These are phyloP conservation scores for Heloderma charlesbogerti DNA, from an alignment of 2,113 vertebrate genomes.

Conservation along the genomic window DNA sequence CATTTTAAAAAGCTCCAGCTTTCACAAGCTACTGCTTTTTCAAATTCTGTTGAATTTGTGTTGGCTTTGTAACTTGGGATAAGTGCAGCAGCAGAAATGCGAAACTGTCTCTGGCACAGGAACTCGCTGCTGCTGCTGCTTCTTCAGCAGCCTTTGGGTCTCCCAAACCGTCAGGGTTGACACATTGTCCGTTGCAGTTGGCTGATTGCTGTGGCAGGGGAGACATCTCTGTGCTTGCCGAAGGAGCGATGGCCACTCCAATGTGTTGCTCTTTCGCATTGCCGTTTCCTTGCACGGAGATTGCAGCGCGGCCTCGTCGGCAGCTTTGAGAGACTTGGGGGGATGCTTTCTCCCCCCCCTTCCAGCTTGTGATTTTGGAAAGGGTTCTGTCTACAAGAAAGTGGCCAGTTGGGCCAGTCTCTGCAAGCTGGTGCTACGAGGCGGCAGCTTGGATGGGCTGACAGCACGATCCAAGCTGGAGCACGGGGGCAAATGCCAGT, in stretches of 20 bases:
- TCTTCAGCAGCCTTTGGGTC: not conserved
- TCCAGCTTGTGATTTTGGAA: no score
- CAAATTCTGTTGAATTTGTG: not conserved
- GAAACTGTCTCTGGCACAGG: not conserved
- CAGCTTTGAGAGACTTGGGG: not conserved
- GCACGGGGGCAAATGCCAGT: no score
- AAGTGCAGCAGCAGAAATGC: not conserved
- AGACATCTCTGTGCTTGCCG: no score
- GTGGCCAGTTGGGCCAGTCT: no score
- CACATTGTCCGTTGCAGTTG: not conserved
- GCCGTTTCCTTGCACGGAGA: fast-evolving
- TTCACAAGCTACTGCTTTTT: not conserved
- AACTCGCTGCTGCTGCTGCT: not conserved
- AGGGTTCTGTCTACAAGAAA: not conserved
- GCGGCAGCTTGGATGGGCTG: not conserved
- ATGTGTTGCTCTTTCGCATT: not conserved
- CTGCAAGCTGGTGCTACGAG: not conserved
- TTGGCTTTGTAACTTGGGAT: not conserved
- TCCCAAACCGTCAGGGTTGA: not conserved
- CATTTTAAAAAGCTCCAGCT: not conserved
- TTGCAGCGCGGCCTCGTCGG: not conserved
- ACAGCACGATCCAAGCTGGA: no score
- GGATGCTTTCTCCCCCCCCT: not conserved
- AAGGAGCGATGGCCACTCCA: not conserved
- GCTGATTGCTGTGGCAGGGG: fast-evolving